Evolutionary conservation across 2,888 invertebrate species (phyloP).

Genomic region (Mimachlamys varia): DNA sequence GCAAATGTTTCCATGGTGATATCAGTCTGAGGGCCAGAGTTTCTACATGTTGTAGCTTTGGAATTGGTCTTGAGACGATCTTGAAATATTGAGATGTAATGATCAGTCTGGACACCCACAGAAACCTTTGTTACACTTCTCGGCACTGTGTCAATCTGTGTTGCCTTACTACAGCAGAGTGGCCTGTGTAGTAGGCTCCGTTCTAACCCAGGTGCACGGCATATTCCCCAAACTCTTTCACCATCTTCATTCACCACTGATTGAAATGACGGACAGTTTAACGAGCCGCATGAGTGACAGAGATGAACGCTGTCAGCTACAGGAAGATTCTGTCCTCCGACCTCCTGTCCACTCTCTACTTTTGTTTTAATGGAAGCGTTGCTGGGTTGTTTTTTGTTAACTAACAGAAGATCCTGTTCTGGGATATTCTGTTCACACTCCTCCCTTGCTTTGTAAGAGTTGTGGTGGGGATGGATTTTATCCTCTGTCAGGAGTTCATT

Average conservation of each 20-base stretch:
- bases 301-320: neutral
- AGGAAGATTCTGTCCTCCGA: neutral
- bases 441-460: too few relatives aligned
- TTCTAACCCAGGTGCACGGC: neutral
- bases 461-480: neutral
- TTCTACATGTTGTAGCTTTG: neutral
- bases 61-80: neutral
- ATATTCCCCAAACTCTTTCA: neutral
- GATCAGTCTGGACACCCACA: neutral
- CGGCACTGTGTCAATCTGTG: neutral
- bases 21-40: neutral
- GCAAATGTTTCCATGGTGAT: neutral
- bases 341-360: neutral
- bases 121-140: neutral
- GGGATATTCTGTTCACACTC: too few relatives aligned
- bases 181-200: neutral
- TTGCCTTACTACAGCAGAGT: constrained; percentile 11
- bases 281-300: neutral
- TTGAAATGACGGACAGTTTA: neutral
- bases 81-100: neutral
- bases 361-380: neutral
- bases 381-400: too few relatives aligned
- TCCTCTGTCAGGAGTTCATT: neutral
- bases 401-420: too few relatives aligned
- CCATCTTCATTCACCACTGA: neutral